These are phyloP conservation scores for Callopanchax toddi DNA, from an alignment of 2,113 vertebrate genomes.

Conservation along the genomic window DNA sequence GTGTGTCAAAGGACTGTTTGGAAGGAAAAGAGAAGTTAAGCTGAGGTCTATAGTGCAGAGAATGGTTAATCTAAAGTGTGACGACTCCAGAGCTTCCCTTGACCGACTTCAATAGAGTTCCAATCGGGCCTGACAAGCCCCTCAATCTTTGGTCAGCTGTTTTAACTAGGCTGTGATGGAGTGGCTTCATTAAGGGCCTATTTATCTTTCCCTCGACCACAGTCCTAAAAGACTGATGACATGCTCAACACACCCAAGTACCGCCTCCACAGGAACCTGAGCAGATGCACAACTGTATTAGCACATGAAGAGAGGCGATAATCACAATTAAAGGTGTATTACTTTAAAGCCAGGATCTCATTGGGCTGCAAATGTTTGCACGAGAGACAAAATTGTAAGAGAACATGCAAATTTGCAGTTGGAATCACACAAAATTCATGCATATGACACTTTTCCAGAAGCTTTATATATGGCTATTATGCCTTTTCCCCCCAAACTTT, in stretches of 20 bases:
- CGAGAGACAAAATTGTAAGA: too few relatives aligned
- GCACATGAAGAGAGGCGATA: conserved; percentile 14
- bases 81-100: conserved; percentile 59
- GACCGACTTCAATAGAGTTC: conserved; percentile 55
- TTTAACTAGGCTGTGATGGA: conserved; percentile 78
- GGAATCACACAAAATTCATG: too few relatives aligned
- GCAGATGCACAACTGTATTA: conserved; percentile 50
- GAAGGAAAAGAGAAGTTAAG: conserved; percentile 60
- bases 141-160: conserved; percentile 66
- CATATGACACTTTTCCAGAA: too few relatives aligned
- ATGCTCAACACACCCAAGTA: conserved; percentile 55
- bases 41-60: conserved; percentile 45
- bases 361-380: too few relatives aligned
- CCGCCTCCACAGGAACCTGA: conserved; percentile 35
- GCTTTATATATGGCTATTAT: too few relatives aligned
- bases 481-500: too few relatives aligned
- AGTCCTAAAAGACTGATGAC: conserved; percentile 59
- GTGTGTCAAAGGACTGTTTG: conserved; percentile 59
- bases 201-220: conserved; percentile 72
- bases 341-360: neutral
- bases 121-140: conserved; percentile 62
- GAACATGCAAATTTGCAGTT: too few relatives aligned
- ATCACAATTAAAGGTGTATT: conserved; percentile 1
- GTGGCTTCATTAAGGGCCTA: conserved; percentile 72
- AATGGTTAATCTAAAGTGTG: conserved; percentile 71